phyloP scores from a whole-genome alignment of 2,797 vertebrate species.

The Muraenolepis orangiensis region DNA sequence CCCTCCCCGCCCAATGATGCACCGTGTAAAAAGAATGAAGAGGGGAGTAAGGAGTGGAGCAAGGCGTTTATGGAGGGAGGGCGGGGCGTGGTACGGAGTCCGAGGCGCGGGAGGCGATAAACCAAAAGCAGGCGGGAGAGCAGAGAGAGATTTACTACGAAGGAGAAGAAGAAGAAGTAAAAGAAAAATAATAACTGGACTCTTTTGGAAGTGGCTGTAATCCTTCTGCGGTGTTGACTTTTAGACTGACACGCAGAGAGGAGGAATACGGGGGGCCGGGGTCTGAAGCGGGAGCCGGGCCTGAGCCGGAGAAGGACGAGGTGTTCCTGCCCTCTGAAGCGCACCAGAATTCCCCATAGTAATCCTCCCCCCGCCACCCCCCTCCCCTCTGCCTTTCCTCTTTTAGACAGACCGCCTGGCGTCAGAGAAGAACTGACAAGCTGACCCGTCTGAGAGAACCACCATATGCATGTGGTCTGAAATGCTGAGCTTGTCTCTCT shows the following conservation, averaged over 20 bases:
- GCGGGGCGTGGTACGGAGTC: slow-evolving; percentile 25
- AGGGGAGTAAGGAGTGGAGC: slow-evolving; percentile 25
- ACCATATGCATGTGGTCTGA: background rate
- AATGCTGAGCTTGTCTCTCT: background rate
- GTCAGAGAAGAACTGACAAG: background rate
- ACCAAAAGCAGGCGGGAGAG: slow-evolving; percentile 33
- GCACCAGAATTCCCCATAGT: slow-evolving; percentile 8
- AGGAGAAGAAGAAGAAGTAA: no score
- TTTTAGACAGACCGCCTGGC: background rate
- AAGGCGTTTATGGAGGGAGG: background rate
- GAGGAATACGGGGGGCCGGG: slow-evolving; percentile 39
- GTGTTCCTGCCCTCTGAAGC: slow-evolving; percentile 6
- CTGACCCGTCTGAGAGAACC: background rate
- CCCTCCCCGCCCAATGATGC: slow-evolving; percentile 70
- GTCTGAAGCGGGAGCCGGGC: slow-evolving; percentile 22
- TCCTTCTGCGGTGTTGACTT: slow-evolving; percentile 42
- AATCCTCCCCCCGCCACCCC: no score
- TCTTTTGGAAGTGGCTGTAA: slow-evolving; percentile 47
- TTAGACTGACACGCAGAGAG: slow-evolving; percentile 32
- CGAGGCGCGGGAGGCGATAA: slow-evolving; percentile 42
- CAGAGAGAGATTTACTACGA: slow-evolving; percentile 42
- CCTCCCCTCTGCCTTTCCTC: slow-evolving; percentile 10
- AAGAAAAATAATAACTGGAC: slow-evolving; percentile 35
- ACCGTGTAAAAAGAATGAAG: slow-evolving; percentile 66
- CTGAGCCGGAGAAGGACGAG: slow-evolving; percentile 3